Evolutionary conservation across 2,113 vertebrate species (phyloP).

Genomic region (Nothoprocta perdicaria): DNA sequence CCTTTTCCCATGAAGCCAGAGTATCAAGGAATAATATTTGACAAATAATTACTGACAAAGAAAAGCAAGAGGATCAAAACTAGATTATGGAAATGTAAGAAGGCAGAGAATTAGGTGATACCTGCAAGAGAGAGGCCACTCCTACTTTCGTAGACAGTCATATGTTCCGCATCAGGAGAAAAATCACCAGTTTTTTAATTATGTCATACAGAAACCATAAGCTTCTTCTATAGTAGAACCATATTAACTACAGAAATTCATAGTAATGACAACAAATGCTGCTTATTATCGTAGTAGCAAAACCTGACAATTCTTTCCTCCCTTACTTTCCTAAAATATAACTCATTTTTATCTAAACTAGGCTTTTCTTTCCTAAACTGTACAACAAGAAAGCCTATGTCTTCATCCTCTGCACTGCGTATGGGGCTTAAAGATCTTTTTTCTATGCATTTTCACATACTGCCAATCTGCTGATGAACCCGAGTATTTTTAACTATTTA

Average conservation of each 20-base stretch:
- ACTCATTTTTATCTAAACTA: no score
- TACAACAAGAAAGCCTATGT: neutral
- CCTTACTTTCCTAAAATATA: neutral
- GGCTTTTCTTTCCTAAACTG: neutral
- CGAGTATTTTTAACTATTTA: neutral
- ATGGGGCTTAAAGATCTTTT: neutral
- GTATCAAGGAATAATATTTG: neutral
- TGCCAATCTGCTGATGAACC: neutral
- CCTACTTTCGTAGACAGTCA: accelerated
- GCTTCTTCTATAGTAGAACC: neutral
- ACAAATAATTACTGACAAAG: conserved; percentile 28
- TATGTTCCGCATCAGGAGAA: neutral
- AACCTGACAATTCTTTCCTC: neutral
- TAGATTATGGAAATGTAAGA: neutral
- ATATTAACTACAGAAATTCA: neutral
- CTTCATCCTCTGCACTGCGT: neutral
- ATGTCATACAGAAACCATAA: neutral
- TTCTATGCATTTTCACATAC: neutral
- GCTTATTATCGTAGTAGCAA: neutral
- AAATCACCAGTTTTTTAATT: neutral
- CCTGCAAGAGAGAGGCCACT: accelerated
- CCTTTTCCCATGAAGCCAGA: neutral
- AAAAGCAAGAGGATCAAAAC: neutral
- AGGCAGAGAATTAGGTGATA: neutral
- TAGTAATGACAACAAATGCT: neutral